Conservation (phyloP, 2,113 vertebrate genomes). For the Hippopotamus amphibius region DNA sequence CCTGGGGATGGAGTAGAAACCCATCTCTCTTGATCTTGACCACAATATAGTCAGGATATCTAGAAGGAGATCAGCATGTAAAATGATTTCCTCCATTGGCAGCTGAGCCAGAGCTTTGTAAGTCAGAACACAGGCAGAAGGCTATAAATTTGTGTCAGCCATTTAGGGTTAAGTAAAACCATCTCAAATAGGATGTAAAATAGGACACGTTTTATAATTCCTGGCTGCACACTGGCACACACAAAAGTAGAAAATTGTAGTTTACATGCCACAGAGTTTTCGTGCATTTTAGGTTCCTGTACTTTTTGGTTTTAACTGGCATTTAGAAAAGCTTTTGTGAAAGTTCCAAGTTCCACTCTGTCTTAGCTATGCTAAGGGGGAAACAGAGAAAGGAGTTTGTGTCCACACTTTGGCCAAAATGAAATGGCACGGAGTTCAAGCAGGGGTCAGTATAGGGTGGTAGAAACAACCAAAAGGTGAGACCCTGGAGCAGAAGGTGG, state of each 20-base stretch:
- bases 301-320: not conserved
- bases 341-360: not conserved
- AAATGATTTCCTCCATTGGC: not conserved
- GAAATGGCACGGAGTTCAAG: not conserved
- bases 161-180: not conserved
- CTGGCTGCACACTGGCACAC: not conserved
- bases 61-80: not conserved
- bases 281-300: not conserved
- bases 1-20: not conserved
- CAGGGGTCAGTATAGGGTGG: not conserved
- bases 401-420: not conserved
- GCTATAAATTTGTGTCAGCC: not conserved
- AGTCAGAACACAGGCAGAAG: not conserved
- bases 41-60: not conserved
- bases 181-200: not conserved
- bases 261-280: not conserved
- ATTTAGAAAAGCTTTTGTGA: not conserved
- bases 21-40: not conserved
- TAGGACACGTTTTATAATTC: not conserved
- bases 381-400: constrained; percentile 13
- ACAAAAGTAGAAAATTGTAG: not conserved
- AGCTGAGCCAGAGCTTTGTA: not conserved
- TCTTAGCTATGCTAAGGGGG: not conserved
- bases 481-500: not conserved
- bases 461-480: not conserved